Base-by-base conservation (phyloP, 2,888 invertebrate genomes). In the Eledona agricola region DNA sequence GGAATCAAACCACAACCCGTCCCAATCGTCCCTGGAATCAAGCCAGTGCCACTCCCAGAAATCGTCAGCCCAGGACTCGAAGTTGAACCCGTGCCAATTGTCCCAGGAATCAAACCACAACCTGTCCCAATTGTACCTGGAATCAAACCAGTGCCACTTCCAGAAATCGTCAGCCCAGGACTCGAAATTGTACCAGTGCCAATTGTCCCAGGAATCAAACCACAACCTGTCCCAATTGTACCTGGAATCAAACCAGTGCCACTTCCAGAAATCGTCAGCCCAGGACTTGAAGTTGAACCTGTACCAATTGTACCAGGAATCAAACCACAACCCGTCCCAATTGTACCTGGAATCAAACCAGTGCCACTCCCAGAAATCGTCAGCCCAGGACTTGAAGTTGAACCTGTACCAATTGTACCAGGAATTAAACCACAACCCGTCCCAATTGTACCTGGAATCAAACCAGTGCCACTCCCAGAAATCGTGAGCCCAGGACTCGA, bases 331-430 rank as follows among this genome's bases (percentile, higher is more conserved):
- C 11, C 22, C 10, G 25, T n/a, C n/a, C n/a, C n/a, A n/a, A n/a
- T n/a, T n/a, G n/a, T n/a, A n/a, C n/a, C n/a, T n/a, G n/a, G n/a
- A n/a, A n/a, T n/a, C 9, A 9, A 15, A 4, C 17, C 17, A 10
- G 12, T 37, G 3, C 37, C 37, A 37, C 17, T 32, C 10, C 15
- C n/a, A n/a, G n/a, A n/a, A n/a, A n/a, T n/a, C n/a, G n/a, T n/a
- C n/a, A n/a, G n/a, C n/a, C n/a, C n/a, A n/a, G n/a, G n/a, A 20
- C 32, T 17, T 6, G 37, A 23, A 22, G 11, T 37, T 2, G 23
- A 37, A 22, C 37, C 37, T n/a, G 10, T 37, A 6, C 37, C 37
- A 35, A 7, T n/a, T n/a, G n/a, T n/a, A n/a, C n/a, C n/a, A 16
- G 6, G 28, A 28, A 28, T 3, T 12, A 11, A 12, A 10, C 1